Evolutionary conservation across 1,140 invertebrate genomes (phyloP).

Genomic region (Sarcophaga peregrina): DNA sequence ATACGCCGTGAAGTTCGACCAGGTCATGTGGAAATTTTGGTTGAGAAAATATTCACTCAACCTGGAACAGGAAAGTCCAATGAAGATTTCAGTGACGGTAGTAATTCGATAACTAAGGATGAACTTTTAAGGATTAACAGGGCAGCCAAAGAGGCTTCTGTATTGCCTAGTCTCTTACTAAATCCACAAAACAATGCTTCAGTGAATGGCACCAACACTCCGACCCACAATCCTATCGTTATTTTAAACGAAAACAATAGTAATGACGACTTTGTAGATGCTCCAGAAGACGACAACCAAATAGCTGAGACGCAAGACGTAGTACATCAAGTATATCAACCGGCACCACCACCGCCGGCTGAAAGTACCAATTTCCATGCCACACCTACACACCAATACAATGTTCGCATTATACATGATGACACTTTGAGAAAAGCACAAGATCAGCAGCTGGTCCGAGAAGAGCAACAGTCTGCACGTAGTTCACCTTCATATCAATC

Average conservation of each 20-base stretch:
- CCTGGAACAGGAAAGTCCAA: neutral
- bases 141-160: conserved; percentile 56
- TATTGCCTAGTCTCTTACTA: conserved; percentile 58
- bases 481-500: conserved; percentile 50
- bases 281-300: conserved; percentile 54
- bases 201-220: neutral
- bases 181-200: conserved; percentile 50
- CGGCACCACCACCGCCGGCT: conserved; percentile 48
- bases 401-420: conserved; percentile 58
- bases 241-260: conserved; percentile 53
- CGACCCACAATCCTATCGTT: conserved; percentile 51
- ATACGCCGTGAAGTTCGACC: conserved; percentile 56
- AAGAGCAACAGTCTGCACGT: neutral
- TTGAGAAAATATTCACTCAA: conserved; percentile 51
- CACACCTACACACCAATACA: conserved; percentile 50
- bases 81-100: conserved; percentile 53
- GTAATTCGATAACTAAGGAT: conserved; percentile 56
- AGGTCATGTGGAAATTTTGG: conserved; percentile 60
- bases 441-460: neutral
- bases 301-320: conserved; percentile 57
- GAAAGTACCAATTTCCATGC: conserved; percentile 7
- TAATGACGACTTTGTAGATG: conserved; percentile 39
- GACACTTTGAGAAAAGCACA: conserved; percentile 41
- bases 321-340: conserved; percentile 52
- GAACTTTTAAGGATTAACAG: conserved; percentile 60